phyloP scores from a whole-genome alignment of 2,888 invertebrate species.

The Cataglyphis albicans region DNA sequence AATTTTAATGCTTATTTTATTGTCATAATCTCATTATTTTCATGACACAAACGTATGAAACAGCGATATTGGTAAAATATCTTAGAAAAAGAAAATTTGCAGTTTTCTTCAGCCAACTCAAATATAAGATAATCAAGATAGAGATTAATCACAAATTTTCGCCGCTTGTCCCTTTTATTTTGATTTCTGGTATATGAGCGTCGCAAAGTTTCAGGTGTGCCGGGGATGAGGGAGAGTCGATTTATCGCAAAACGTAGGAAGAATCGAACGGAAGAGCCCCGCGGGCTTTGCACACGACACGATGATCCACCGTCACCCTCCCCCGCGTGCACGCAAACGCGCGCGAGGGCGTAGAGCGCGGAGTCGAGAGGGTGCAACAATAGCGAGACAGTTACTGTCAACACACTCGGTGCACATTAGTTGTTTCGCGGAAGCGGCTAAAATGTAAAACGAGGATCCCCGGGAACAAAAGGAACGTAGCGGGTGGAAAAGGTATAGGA shows the following conservation, averaged over 20 bases:
- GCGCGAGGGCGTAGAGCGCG: constrained; percentile 47
- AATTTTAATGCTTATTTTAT: background rate
- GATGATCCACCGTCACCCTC: constrained; percentile 71
- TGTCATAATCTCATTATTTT: background rate
- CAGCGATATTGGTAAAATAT: background rate
- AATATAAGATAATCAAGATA: constrained; percentile 11
- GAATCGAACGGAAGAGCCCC: constrained; percentile 79
- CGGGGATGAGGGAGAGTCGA: constrained; percentile 68
- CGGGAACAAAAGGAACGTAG: constrained; percentile 80
- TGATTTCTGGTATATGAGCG: constrained; percentile 39
- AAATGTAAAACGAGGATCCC: constrained; percentile 81
- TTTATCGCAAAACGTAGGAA: constrained; percentile 77
- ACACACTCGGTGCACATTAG: constrained; percentile 81
- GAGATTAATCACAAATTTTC: constrained; percentile 38
- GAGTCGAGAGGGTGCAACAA: constrained; percentile 75
- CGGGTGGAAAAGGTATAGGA: constrained; percentile 78
- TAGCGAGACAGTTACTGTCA: constrained; percentile 79
- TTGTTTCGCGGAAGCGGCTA: constrained; percentile 83
- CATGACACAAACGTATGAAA: background rate
- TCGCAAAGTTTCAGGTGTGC: constrained; percentile 46
- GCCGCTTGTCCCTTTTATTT: constrained; percentile 27
- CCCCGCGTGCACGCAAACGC: constrained; percentile 19
- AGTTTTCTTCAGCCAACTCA: constrained; percentile 15
- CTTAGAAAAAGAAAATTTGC: background rate
- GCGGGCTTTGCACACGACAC: constrained; percentile 71